Evolutionary conservation across 1,140 invertebrate genomes (phyloP).

Genomic region (Pissodes strobi): DNA sequence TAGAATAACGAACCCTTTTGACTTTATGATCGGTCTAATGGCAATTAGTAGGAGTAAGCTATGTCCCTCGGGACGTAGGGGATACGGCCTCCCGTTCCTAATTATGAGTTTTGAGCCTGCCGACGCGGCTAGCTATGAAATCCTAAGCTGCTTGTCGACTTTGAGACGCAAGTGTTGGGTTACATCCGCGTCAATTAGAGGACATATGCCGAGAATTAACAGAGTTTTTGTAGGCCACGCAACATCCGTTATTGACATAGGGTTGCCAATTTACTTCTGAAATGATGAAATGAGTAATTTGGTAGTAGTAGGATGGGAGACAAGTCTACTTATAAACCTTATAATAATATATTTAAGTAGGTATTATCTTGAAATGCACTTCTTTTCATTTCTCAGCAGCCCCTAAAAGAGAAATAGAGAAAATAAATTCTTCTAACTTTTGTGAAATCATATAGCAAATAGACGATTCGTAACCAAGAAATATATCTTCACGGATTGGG

Average conservation of each 20-base stretch:
- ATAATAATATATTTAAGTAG: too few relatives aligned
- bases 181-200: constrained; percentile 42
- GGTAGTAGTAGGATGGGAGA: too few relatives aligned
- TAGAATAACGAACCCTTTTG: constrained; percentile 40
- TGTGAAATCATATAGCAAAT: too few relatives aligned
- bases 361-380: too few relatives aligned
- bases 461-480: too few relatives aligned
- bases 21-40: constrained; percentile 37
- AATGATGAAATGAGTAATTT: too few relatives aligned
- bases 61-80: constrained; percentile 22
- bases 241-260: constrained; percentile 20
- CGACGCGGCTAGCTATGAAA: constrained; percentile 38
- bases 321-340: too few relatives aligned
- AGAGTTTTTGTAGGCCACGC: neutral
- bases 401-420: too few relatives aligned
- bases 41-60: constrained; percentile 32
- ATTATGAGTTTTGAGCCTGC: constrained; percentile 28
- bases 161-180: constrained; percentile 41
- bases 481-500: too few relatives aligned
- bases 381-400: too few relatives aligned
- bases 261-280: too few relatives aligned
- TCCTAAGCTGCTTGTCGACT: constrained; percentile 43
- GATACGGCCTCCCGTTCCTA: constrained; percentile 17
- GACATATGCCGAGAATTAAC: constrained; percentile 41
- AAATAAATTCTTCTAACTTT: too few relatives aligned